These are phyloP conservation scores for Thumatha senex DNA, from an alignment of 2,888 invertebrate genomes.

Conservation along the genomic window DNA sequence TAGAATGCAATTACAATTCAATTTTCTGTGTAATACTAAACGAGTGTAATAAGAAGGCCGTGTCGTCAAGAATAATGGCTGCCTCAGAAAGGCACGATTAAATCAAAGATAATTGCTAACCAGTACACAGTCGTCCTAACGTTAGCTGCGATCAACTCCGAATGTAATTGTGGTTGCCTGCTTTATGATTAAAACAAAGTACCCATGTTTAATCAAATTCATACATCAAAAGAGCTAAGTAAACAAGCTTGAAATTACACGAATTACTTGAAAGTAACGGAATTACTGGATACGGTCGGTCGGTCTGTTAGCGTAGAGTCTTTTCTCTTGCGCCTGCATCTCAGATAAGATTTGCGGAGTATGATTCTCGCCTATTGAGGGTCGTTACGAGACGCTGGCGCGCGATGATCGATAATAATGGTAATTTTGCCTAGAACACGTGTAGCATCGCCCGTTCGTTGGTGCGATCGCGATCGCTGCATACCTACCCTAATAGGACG, in stretches of 20 bases:
- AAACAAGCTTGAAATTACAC: conserved; percentile 59
- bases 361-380: conserved; percentile 69
- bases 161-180: conserved; percentile 17
- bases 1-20: conserved; percentile 72
- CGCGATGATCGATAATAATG: conserved; percentile 83
- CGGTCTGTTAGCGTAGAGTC: conserved; percentile 27
- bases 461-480: conserved; percentile 65
- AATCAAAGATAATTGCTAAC: conserved; percentile 48
- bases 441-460: conserved; percentile 67
- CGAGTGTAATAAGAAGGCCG: conserved; percentile 48
- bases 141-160: conserved; percentile 38
- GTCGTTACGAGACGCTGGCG: conserved; percentile 76
- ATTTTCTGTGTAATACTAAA: conserved; percentile 65
- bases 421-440: conserved; percentile 78
- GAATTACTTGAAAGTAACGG: conserved; percentile 63
- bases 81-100: conserved; percentile 48
- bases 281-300: conserved; percentile 53
- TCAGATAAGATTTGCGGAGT: conserved; percentile 65
- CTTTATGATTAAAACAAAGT: conserved; percentile 19
- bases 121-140: conserved; percentile 30
- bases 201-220: conserved; percentile 31
- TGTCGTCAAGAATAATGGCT: conserved; percentile 38
- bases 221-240: conserved; percentile 46
- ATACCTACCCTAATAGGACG: conserved; percentile 73
- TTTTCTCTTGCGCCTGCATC: conserved; percentile 34